phyloP scores from a whole-genome alignment of 1,140 invertebrate genomes.

The Palaemon carinicauda region DNA sequence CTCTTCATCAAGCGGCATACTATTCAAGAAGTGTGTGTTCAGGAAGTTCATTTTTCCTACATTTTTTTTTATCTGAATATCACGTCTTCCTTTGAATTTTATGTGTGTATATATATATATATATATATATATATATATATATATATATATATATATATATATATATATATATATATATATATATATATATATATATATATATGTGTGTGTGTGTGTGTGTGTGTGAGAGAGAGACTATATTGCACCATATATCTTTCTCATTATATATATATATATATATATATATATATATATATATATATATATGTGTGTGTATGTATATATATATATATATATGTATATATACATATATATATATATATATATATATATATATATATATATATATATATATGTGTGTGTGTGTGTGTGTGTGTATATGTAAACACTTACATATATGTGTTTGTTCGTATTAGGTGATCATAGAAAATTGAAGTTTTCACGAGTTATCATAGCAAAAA shows the following conservation, averaged over 20 bases:
- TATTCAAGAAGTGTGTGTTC: no score
- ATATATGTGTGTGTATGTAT: not conserved
- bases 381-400: not conserved
- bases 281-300: not conserved
- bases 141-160: not conserved
- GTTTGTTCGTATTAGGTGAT: not conserved
- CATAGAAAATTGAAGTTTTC: no score
- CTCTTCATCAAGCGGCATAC: no score
- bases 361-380: conserved; percentile 3
- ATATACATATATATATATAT: not conserved
- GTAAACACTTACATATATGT: not conserved
- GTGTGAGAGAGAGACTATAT: not conserved
- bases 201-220: not conserved
- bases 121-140: not conserved
- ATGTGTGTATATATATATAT: not conserved
- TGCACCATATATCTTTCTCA: no score
- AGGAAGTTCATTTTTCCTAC: no score
- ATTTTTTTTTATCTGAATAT: no score
- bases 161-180: not conserved
- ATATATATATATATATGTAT: not conserved
- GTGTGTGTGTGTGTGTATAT: no score
- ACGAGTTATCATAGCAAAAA: no score
- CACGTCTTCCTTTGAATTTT: no score
- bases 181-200: conserved; percentile 11
- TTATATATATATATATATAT: not conserved